A percentile compares a stretch with the other conserved stretches of the same genome.
Evolutionary conservation across 1,140 invertebrate species (phyloP).

Genomic region (Drosophila navojoa): DNA sequence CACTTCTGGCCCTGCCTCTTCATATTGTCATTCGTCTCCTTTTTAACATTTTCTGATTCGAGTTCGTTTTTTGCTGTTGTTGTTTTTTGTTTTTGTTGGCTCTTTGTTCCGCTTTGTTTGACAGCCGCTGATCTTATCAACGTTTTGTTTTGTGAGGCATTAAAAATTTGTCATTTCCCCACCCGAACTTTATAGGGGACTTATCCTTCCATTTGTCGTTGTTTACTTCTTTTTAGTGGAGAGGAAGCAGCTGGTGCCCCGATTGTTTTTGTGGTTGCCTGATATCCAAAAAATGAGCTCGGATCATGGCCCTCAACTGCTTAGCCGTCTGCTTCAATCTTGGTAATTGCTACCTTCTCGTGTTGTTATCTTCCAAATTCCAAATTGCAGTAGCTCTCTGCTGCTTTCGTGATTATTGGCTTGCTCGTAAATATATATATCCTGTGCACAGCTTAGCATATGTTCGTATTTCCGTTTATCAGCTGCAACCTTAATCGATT

Average conservation of each 20-base stretch:
- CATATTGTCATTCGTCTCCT: constrained; percentile 63
- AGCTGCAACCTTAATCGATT: background rate
- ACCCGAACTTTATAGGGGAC: constrained; percentile 1
- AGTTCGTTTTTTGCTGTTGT: constrained; percentile 25
- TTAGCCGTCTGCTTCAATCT: constrained; percentile 44
- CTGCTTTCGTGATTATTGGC: constrained; percentile 15
- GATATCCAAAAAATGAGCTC: constrained; percentile 38
- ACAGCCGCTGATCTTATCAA: constrained; percentile 79
- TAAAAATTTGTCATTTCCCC: constrained; percentile 79
- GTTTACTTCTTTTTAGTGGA: background rate
- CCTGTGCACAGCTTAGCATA: constrained; percentile 2
- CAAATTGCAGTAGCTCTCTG: constrained; percentile 30
- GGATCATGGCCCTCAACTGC: constrained; percentile 34
- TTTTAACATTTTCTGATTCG: constrained; percentile 31
- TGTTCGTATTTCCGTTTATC: constrained; percentile 7
- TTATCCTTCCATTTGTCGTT: constrained; percentile 16
- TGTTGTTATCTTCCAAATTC: constrained; percentile 18
- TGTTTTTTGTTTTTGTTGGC: constrained; percentile 25
- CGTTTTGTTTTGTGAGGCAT: constrained; percentile 78
- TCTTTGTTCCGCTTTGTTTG: constrained; percentile 65
- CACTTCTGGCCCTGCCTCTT: constrained; percentile 18
- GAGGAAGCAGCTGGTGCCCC: constrained; percentile 70
- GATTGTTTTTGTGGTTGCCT: constrained; percentile 20
- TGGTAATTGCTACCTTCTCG: constrained; percentile 63
- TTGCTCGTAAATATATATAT: background rate